A percentile compares a stretch with the other conserved stretches of the same genome.
Evolutionary conservation across 2,797 vertebrate genomes (phyloP).

Genomic region (Meriones psammophilus): DNA sequence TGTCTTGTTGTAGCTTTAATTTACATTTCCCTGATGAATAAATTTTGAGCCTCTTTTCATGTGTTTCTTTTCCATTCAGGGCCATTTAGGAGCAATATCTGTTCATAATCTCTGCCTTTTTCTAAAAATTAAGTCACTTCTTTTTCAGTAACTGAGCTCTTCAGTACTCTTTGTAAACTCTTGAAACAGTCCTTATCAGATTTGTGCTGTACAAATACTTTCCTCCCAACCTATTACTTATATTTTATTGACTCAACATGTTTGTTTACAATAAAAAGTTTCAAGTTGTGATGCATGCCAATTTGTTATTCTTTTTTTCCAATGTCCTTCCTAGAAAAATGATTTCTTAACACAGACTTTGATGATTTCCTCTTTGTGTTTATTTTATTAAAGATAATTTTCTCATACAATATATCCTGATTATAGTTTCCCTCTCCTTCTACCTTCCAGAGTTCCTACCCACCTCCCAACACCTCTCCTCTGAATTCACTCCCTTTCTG

Average conservation of each 20-base stretch:
- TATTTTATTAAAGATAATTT: neutral
- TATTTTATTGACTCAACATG: conserved; percentile 37
- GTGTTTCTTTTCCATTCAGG: neutral
- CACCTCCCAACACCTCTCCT: neutral
- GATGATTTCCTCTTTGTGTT: neutral
- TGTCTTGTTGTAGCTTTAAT: neutral
- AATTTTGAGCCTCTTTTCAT: neutral
- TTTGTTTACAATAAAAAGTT: conserved; percentile 25
- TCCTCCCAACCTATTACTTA: neutral
- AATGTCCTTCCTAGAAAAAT: neutral
- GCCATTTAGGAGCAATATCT: conserved; percentile 19
- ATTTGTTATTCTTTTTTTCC: neutral
- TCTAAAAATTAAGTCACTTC: neutral
- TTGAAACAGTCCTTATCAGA: neutral
- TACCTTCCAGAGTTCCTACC: too few species aligned
- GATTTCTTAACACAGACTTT: neutral
- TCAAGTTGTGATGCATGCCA: conserved; percentile 15
- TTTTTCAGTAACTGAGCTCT: neutral
- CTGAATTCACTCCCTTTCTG: neutral
- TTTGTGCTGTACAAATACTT: conserved; percentile 39
- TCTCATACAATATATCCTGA: neutral
- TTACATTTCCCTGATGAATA: conserved; percentile 23
- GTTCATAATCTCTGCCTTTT: neutral
- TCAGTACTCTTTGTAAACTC: conserved; percentile 32
- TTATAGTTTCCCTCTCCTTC: neutral